Evolutionary conservation across 2,797 vertebrate species (phyloP).

Genomic region (Agapornis canus): DNA sequence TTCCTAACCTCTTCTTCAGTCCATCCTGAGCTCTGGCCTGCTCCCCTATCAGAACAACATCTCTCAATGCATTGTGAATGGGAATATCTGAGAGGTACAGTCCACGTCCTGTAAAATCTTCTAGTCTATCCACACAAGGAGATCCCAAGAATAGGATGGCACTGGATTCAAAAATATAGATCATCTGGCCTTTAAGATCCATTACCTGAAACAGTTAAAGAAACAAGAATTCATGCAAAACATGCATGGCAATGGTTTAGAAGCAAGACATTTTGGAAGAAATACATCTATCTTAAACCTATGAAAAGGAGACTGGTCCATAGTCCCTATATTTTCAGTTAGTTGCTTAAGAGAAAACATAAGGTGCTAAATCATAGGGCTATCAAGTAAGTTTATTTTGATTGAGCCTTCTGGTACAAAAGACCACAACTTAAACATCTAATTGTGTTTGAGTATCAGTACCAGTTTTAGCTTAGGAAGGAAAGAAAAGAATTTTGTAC

Average conservation of each 20-base stretch:
- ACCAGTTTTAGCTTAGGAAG: background rate
- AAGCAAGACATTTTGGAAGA: background rate
- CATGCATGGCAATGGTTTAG: background rate
- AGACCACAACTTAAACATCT: background rate
- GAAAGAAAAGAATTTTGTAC: background rate
- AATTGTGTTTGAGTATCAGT: background rate
- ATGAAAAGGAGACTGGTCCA: background rate
- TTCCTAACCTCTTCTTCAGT: constrained; percentile 94
- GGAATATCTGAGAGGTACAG: constrained; percentile 98
- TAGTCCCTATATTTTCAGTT: background rate
- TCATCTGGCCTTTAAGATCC: constrained; percentile 99
- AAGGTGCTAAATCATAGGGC: background rate
- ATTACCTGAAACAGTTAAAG: constrained; percentile 83
- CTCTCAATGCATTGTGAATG: constrained; percentile 93
- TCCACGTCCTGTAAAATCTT: constrained; percentile 94
- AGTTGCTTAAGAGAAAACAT: background rate
- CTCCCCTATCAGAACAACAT: constrained; percentile 96
- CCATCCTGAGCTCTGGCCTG: constrained; percentile 97
- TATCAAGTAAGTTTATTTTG: background rate
- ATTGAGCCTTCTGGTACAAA: background rate
- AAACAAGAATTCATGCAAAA: constrained; percentile 18
- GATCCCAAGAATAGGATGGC: constrained; percentile 94
- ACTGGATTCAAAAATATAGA: constrained; percentile 93
- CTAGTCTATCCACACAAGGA: constrained; percentile 93
- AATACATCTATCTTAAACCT: background rate